A percentile compares a stretch with the other conserved stretches of the same genome.
phyloP scores from a whole-genome alignment of 2,888 invertebrate genomes.

The Sarcophaga rosellei region DNA sequence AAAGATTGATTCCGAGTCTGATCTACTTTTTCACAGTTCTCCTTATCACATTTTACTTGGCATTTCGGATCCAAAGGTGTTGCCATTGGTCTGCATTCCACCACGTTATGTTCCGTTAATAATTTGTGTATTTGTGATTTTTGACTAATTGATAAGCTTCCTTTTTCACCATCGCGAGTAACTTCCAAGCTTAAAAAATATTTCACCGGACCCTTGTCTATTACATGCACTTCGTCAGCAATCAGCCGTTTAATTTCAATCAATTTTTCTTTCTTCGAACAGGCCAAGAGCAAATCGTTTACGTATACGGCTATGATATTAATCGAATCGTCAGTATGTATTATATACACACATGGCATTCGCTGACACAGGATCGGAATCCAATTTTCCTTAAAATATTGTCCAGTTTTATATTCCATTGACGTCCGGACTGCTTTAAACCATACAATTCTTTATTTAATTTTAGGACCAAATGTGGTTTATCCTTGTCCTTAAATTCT shows the following conservation, averaged over 20 bases:
- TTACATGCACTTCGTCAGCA: too few species aligned
- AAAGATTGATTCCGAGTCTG: constrained; percentile 1
- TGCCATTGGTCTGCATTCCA: constrained; percentile 37
- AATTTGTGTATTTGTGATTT: constrained; percentile 28
- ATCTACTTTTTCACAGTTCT: neutral
- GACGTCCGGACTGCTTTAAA: constrained; percentile 69
- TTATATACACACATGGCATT: constrained; percentile 63
- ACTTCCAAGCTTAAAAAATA: too few species aligned
- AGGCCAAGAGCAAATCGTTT: too few species aligned
- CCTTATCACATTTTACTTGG: constrained; percentile 17
- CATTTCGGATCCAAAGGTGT: constrained; percentile 39
- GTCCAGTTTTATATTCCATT: constrained; percentile 69
- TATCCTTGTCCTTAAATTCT: constrained; percentile 43
- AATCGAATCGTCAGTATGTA: neutral
- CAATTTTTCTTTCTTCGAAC: too few species aligned
- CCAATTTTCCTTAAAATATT: constrained; percentile 55
- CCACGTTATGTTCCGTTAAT: constrained; percentile 11
- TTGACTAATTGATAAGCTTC: constrained; percentile 18
- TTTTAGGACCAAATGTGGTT: constrained; percentile 63
- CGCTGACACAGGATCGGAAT: constrained; percentile 41
- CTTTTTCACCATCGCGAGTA: too few species aligned
- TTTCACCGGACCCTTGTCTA: too few species aligned
- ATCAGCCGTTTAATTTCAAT: too few species aligned
- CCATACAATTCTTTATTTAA: constrained; percentile 70
- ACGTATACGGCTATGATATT: too few species aligned